Conservation (phyloP, 2,888 invertebrate species). For the Torymus tubicola region DNA sequence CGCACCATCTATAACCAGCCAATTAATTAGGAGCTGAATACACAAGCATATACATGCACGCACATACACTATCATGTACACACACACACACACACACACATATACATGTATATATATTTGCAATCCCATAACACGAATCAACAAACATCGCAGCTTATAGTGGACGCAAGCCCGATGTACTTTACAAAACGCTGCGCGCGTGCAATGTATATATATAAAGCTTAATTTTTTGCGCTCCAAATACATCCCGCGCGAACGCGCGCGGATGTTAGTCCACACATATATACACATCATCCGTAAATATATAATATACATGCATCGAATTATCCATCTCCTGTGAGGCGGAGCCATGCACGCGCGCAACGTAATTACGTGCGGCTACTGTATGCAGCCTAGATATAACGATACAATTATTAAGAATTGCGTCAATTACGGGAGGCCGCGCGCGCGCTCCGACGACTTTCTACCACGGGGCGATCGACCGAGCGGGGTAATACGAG, state of each 20-base stretch:
- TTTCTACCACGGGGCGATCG: slow-evolving; percentile 39
- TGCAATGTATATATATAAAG: no score
- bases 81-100: neutral
- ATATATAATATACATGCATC: neutral
- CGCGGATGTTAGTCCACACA: neutral
- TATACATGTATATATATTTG: neutral
- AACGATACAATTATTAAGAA: slow-evolving; percentile 50
- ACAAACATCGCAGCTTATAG: no score
- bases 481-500: neutral
- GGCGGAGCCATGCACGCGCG: neutral
- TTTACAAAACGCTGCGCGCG: no score
- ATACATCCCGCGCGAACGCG: neutral
- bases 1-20: neutral
- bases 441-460: neutral
- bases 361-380: slow-evolving; percentile 18
- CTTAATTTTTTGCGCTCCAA: slow-evolving; percentile 22
- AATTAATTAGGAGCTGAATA: slow-evolving; percentile 10
- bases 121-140: neutral
- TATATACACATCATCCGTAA: no score
- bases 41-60: neutral
- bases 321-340: slow-evolving; percentile 28
- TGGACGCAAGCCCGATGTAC: no score
- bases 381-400: neutral
- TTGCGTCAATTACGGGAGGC: slow-evolving; percentile 41
- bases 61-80: neutral